Evolutionary conservation across 2,797 vertebrate species (phyloP).

Genomic region (Phataginus tricuspis): DNA sequence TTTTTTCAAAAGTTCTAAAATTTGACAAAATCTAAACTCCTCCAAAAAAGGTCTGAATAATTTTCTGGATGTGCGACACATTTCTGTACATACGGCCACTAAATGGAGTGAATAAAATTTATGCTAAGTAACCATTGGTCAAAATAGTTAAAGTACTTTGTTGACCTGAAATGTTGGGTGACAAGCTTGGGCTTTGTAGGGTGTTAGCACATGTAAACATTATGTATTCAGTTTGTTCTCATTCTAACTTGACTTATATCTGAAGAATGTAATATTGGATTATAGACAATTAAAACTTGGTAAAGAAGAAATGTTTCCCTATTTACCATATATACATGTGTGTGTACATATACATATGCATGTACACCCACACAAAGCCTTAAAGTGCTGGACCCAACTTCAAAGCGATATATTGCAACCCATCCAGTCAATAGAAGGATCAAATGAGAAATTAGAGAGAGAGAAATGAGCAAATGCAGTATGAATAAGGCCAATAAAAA

Average conservation of each 20-base stretch:
- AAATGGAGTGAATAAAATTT: not conserved
- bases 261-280: not conserved
- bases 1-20: not conserved
- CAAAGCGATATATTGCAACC: not conserved
- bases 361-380: fast-evolving
- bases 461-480: not conserved
- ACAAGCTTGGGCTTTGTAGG: not conserved
- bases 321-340: not conserved
- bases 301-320: not conserved
- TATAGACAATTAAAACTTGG: conserved; percentile 1
- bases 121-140: not conserved
- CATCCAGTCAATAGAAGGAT: not conserved
- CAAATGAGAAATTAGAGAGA: not conserved
- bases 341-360: not conserved
- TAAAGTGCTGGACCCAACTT: not conserved
- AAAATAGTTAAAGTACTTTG: conserved; percentile 21
- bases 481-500: not conserved
- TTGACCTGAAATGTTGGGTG: not conserved
- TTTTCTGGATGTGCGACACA: not conserved
- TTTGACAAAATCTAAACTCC: not conserved
- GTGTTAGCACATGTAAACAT: not conserved
- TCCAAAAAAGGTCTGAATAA: not conserved
- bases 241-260: not conserved
- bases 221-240: not conserved
- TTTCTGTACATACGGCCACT: not conserved